Percentiles rank a stretch among this genome's conserved stretches.
phyloP scores from a whole-genome alignment of 2,888 invertebrate genomes.

The Chaitophorus viminalis region DNA sequence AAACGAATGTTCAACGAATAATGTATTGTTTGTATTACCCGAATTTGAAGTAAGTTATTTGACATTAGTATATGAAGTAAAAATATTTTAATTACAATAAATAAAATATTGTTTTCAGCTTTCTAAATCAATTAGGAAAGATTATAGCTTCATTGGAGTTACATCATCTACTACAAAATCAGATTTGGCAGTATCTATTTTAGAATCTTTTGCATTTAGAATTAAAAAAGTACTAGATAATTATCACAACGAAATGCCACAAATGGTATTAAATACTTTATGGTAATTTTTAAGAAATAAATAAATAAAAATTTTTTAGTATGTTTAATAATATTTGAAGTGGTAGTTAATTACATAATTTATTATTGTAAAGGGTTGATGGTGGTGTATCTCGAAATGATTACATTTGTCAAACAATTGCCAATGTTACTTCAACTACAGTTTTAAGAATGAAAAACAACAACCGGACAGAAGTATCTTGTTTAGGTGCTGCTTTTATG shows the following conservation, averaged over 20 bases:
- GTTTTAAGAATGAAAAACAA: conserved; percentile 76
- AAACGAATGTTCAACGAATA: conserved; percentile 51
- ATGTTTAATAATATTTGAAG: background rate
- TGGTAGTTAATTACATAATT: background rate
- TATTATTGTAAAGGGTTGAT: conserved; percentile 76
- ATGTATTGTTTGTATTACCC: conserved; percentile 62
- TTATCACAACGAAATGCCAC: conserved; percentile 55
- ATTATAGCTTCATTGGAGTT: conserved; percentile 83
- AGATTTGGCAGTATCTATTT: conserved; percentile 83
- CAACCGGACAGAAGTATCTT: conserved; percentile 80
- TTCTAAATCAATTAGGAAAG: conserved; percentile 65
- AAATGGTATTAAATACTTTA: conserved; percentile 39
- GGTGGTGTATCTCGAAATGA: conserved; percentile 97
- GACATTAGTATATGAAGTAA: background rate
- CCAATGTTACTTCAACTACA: conserved; percentile 80
- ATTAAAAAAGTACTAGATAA: conserved; percentile 69
- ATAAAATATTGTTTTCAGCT: conserved; percentile 7
- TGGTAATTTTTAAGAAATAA: conserved; percentile 34
- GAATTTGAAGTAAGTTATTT: conserved; percentile 26
- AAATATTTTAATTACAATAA: background rate
- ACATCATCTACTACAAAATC: conserved; percentile 77
- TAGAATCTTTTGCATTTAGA: conserved; percentile 87
- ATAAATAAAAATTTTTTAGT: background rate
- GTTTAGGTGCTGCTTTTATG: conserved; percentile 85
- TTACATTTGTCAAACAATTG: conserved; percentile 87